Evolutionary conservation across 2,888 invertebrate genomes (phyloP).

Genomic region (Melitaea athalia): DNA sequence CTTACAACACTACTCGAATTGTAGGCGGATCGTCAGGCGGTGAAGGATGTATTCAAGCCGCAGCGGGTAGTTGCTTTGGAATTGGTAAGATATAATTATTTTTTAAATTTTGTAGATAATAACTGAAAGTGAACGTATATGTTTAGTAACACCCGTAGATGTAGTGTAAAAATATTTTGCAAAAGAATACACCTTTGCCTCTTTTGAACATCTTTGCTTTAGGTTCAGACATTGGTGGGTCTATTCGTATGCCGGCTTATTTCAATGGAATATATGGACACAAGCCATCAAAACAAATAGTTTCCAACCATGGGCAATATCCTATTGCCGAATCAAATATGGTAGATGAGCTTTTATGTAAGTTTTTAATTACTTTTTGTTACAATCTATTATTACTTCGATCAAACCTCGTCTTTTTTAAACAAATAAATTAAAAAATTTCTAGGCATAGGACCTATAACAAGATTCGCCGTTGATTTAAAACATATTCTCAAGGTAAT

Average conservation of each 20-base stretch:
- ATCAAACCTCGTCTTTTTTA: no score
- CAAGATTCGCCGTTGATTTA: constrained; percentile 92
- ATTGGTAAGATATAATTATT: constrained; percentile 80
- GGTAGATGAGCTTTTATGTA: constrained; percentile 80
- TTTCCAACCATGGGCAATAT: constrained; percentile 91
- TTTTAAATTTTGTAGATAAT: neutral
- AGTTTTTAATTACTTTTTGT: neutral
- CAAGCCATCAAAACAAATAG: constrained; percentile 89
- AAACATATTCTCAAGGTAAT: constrained; percentile 89
- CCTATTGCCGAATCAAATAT: constrained; percentile 84
- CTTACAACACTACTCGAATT: constrained; percentile 92
- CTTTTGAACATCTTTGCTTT: constrained; percentile 10
- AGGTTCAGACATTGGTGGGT: constrained; percentile 96
- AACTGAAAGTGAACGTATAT: no score
- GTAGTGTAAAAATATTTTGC: no score
- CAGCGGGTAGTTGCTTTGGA: constrained; percentile 93
- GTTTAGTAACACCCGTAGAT: no score
- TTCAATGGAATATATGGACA: constrained; percentile 98
- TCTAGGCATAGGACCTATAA: constrained; percentile 91
- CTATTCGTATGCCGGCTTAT: constrained; percentile 96
- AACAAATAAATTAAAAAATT: neutral
- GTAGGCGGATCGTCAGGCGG: constrained; percentile 98
- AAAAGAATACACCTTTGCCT: no score
- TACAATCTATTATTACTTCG: neutral
- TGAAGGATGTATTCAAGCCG: constrained; percentile 88